phyloP scores from a whole-genome alignment of 2,888 invertebrate genomes.

The Limnephilus lunatus region DNA sequence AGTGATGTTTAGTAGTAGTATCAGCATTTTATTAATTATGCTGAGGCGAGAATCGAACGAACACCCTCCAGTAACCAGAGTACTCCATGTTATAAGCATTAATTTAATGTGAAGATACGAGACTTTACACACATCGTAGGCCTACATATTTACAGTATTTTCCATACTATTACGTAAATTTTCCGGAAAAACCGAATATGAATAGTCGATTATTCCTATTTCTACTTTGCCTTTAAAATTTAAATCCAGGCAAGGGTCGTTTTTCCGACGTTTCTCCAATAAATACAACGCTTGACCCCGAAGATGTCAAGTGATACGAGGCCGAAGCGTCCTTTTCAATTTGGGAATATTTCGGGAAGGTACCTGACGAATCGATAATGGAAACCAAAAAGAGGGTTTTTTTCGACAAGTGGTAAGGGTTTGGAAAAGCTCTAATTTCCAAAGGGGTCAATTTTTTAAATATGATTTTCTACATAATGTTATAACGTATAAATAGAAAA shows the following conservation, averaged over 20 bases:
- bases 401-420: not conserved
- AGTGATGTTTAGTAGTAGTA: too few species aligned
- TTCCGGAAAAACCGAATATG: not conserved
- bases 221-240: not conserved
- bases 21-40: not conserved
- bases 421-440: not conserved
- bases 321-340: not conserved
- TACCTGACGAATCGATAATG: not conserved
- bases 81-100: not conserved
- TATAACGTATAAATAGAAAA: too few species aligned
- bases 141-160: not conserved
- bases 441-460: not conserved
- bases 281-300: not conserved
- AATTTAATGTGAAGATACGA: not conserved
- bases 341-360: not conserved
- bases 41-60: not conserved
- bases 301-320: not conserved
- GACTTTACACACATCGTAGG: not conserved
- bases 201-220: not conserved
- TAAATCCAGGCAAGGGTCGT: not conserved
- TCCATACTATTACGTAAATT: not conserved
- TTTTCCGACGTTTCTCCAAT: conserved; percentile 10
- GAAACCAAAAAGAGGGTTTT: not conserved
- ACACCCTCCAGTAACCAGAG: not conserved
- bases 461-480: not conserved